These are phyloP conservation scores for Lamellibrachia columna DNA, from an alignment of 2,888 invertebrate genomes.

Conservation along the genomic window DNA sequence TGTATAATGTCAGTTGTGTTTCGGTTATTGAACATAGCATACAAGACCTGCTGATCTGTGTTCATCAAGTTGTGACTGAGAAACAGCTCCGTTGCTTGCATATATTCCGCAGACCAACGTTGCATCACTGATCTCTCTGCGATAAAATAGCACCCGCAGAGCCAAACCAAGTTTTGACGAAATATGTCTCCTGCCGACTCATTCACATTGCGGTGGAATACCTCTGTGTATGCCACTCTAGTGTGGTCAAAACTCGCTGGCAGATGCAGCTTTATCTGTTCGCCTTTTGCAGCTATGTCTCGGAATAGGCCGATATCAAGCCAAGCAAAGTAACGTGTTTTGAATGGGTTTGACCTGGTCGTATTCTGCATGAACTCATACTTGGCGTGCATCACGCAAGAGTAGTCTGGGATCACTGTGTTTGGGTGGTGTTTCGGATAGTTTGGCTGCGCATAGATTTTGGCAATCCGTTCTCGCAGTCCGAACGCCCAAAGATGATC, in stretches of 20 bases:
- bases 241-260: slow-evolving; percentile 43
- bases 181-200: neutral
- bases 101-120: slow-evolving; percentile 49
- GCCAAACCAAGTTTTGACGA: slow-evolving; percentile 46
- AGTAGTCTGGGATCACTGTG: slow-evolving; percentile 53
- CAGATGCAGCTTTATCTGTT: slow-evolving; percentile 39
- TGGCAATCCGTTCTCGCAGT: slow-evolving; percentile 42
- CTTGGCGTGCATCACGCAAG: slow-evolving; percentile 59
- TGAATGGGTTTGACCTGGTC: slow-evolving; percentile 44
- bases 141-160: slow-evolving; percentile 55
- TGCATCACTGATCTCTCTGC: slow-evolving; percentile 44
- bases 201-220: neutral
- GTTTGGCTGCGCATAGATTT: slow-evolving; percentile 46
- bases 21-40: slow-evolving; percentile 45
- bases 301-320: slow-evolving; percentile 57
- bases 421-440: slow-evolving; percentile 55
- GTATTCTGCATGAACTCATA: slow-evolving; percentile 53
- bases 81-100: slow-evolving; percentile 43
- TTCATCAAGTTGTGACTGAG: slow-evolving; percentile 46
- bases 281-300: slow-evolving; percentile 37
- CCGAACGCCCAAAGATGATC: slow-evolving; percentile 49
- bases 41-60: slow-evolving; percentile 56
- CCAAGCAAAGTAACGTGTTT: slow-evolving; percentile 55
- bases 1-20: slow-evolving; percentile 32
- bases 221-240: slow-evolving; percentile 18